phyloP scores from a whole-genome alignment of 2,113 vertebrate genomes.

The Pedetes capensis region DNA sequence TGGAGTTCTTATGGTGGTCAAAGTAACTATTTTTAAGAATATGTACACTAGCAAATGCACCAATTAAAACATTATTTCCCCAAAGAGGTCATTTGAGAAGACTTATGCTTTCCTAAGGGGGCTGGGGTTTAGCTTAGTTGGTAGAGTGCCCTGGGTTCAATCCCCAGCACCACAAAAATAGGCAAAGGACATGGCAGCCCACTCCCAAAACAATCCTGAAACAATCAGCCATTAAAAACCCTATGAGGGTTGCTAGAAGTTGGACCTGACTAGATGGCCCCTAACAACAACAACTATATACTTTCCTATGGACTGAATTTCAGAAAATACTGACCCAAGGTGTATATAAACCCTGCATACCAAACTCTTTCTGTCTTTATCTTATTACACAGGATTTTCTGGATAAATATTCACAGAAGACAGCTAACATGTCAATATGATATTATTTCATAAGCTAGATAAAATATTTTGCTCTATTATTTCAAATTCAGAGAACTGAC shows the following conservation, averaged over 20 bases:
- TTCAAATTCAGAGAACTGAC: background rate
- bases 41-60: background rate
- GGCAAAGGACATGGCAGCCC: too few relatives aligned
- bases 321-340: background rate
- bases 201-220: too few relatives aligned
- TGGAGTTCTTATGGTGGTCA: background rate
- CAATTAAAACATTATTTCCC: background rate
- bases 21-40: background rate
- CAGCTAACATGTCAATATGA: background rate
- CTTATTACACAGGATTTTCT: background rate
- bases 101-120: background rate
- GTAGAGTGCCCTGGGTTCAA: too few relatives aligned
- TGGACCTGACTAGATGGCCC: too few relatives aligned
- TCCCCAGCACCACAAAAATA: too few relatives aligned
- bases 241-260: too few relatives aligned
- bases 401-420: background rate
- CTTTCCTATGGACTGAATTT: constrained; percentile 8
- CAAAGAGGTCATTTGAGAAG: background rate
- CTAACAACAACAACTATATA: too few relatives aligned
- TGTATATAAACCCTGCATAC: background rate
- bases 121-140: too few relatives aligned
- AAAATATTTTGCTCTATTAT: background rate
- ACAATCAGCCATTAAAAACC: too few relatives aligned
- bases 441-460: background rate
- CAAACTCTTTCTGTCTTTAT: background rate